These are phyloP conservation scores for Cladopsammia gracilis DNA, from an alignment of 64 coral and sea anemone species.

Conservation along the genomic window DNA sequence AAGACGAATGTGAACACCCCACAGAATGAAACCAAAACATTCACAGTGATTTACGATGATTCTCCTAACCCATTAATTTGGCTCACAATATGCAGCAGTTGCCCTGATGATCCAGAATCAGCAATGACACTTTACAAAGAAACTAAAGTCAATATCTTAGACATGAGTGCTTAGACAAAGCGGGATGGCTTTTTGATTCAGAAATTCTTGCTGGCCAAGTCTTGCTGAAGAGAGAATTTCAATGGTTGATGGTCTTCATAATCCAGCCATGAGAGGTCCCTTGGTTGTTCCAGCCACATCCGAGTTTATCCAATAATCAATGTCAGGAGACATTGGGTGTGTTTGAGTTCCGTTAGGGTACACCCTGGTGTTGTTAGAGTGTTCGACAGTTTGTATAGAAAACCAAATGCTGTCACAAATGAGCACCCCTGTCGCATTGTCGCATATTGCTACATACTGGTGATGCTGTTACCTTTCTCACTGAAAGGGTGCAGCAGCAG, in stretches of 20 bases:
- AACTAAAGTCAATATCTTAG: conserved; percentile 18
- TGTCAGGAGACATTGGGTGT: conserved; percentile 34
- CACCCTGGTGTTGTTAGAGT: conserved; percentile 21
- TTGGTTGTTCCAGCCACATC: conserved; percentile 30
- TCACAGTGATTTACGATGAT: background rate
- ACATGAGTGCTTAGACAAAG: conserved; percentile 25
- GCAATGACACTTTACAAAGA: conserved; percentile 2
- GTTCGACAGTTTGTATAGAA: conserved; percentile 27
- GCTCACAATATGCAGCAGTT: conserved; percentile 4
- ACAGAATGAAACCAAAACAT: background rate
- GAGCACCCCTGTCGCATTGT: conserved; percentile 17
- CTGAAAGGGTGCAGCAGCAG: conserved; percentile 18
- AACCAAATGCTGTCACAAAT: background rate
- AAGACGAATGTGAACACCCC: background rate
- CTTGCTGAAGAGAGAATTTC: conserved; percentile 34
- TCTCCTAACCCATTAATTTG: conserved; percentile 12
- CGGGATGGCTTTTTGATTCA: conserved; percentile 27
- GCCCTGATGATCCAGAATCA: conserved; percentile 11
- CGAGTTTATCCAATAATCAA: conserved; percentile 39
- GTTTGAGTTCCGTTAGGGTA: conserved; percentile 18
- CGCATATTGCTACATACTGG: background rate
- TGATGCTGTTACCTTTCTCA: conserved; percentile 20
- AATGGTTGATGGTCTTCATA: conserved; percentile 46
- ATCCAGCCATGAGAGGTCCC: conserved; percentile 30
- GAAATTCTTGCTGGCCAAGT: conserved; percentile 36